Conservation (phyloP, 2,888 invertebrate genomes). For the Hermaeophaga mercurialis region DNA sequence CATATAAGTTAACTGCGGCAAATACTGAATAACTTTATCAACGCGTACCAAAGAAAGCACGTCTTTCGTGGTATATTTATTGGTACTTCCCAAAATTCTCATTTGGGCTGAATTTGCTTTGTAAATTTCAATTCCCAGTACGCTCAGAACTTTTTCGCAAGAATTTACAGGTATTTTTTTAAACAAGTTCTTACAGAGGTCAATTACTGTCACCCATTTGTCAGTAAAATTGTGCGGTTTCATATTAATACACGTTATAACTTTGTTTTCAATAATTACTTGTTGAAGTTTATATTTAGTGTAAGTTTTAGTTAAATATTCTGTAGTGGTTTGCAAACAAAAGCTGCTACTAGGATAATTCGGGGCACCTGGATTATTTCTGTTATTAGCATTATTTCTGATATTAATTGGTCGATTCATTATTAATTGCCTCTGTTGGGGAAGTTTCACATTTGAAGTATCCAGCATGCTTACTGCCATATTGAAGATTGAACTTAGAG, state of each 20-base stretch:
- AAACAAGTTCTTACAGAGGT: slow-evolving; percentile 8
- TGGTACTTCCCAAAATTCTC: neutral
- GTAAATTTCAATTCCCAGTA: slow-evolving; percentile 1
- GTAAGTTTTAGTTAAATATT: neutral
- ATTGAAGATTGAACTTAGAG: neutral
- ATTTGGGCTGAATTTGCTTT: slow-evolving; percentile 2
- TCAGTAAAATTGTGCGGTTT: slow-evolving; percentile 8
- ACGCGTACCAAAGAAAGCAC: slow-evolving; percentile 1
- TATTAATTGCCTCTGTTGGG: too few species aligned
- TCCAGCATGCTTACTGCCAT: neutral
- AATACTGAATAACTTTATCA: slow-evolving; percentile 9
- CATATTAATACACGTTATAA: slow-evolving; percentile 10
- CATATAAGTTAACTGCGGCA: slow-evolving; percentile 9
- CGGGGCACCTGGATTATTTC: neutral
- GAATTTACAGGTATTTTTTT: neutral
- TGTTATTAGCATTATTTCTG: slow-evolving; percentile 2
- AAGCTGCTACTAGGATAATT: neutral
- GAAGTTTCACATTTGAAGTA: too few species aligned
- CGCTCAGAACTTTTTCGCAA: slow-evolving; percentile 2
- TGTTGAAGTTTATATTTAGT: neutral
- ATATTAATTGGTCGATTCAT: neutral
- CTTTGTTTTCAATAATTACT: neutral
- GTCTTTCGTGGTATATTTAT: neutral
- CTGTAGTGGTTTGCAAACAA: neutral
- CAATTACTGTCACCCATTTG: slow-evolving; percentile 8